Percentiles rank a stretch among this genome's conserved stretches.
Conservation (phyloP, 1,140 invertebrate species). For the Plectrocnemia conspersa region DNA sequence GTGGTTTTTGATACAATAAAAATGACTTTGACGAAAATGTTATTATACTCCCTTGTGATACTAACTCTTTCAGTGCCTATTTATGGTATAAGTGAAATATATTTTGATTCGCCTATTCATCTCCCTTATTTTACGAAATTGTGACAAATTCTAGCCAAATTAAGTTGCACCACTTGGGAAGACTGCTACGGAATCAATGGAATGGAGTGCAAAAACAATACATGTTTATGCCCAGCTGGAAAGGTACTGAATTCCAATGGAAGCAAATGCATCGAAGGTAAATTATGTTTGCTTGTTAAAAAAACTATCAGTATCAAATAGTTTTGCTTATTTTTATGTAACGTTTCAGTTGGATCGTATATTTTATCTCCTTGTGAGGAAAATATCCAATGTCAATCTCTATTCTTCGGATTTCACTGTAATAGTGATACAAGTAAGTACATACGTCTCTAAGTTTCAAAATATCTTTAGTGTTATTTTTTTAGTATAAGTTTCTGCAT, state of each 20-base stretch:
- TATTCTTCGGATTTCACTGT: background rate
- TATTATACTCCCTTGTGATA: too few species aligned
- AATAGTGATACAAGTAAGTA: slow-evolving; percentile 3
- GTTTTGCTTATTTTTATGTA: too few species aligned
- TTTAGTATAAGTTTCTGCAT: too few species aligned
- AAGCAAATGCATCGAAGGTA: slow-evolving; percentile 1
- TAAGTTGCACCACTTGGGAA: background rate
- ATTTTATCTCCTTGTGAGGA: background rate
- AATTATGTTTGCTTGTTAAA: background rate
- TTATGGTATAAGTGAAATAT: too few species aligned
- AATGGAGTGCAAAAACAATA: background rate
- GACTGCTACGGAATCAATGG: slow-evolving; percentile 3
- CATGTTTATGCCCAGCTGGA: slow-evolving; percentile 3
- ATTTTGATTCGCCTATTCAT: background rate
- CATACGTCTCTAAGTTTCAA: background rate
- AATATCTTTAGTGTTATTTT: too few species aligned
- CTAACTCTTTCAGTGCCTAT: too few species aligned
- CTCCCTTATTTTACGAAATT: slow-evolving; percentile 1
- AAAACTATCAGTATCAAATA: slow-evolving; percentile 1
- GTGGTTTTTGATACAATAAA: too few species aligned
- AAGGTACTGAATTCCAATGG: background rate
- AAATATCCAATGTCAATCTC: slow-evolving; percentile 8
- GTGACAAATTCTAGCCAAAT: background rate
- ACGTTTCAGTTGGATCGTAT: background rate
- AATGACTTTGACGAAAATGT: too few species aligned